A percentile compares a stretch with the other conserved stretches of the same genome.
These are phyloP conservation scores for Platanista minor DNA, from an alignment of 2,113 vertebrate genomes.

Conservation along the genomic window DNA sequence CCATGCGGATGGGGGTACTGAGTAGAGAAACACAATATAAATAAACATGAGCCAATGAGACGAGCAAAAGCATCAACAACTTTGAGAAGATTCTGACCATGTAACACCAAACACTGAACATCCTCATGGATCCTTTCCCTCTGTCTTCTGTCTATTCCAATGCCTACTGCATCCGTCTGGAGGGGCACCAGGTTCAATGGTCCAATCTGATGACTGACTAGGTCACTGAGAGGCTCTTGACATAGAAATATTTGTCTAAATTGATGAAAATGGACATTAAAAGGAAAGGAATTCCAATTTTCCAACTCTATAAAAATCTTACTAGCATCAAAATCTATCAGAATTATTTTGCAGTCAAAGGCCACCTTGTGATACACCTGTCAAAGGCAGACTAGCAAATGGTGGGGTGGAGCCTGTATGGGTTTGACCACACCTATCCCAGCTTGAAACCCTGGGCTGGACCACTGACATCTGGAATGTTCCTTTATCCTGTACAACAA, in stretches of 20 bases:
- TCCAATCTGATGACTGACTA: rapidly evolving
- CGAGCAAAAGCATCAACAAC: neutral
- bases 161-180: rapidly evolving
- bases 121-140: rapidly evolving
- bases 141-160: neutral
- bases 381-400: neutral
- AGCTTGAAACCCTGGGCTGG: neutral
- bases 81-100: neutral
- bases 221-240: neutral
- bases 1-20: neutral
- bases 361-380: rapidly evolving
- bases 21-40: neutral
- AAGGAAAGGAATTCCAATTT: neutral
- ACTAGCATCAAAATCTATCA: neutral
- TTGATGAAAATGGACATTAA: neutral
- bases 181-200: rapidly evolving
- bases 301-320: neutral
- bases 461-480: no score
- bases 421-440: neutral
- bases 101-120: neutral
- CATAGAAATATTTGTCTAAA: neutral
- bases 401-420: rapidly evolving
- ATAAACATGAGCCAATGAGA: neutral
- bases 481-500: neutral
- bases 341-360: neutral